Evolutionary conservation across 2,113 vertebrate genomes (phyloP), one percentile per base, ranked within the genome.

Genomic region (Rynchops niger): DNA sequence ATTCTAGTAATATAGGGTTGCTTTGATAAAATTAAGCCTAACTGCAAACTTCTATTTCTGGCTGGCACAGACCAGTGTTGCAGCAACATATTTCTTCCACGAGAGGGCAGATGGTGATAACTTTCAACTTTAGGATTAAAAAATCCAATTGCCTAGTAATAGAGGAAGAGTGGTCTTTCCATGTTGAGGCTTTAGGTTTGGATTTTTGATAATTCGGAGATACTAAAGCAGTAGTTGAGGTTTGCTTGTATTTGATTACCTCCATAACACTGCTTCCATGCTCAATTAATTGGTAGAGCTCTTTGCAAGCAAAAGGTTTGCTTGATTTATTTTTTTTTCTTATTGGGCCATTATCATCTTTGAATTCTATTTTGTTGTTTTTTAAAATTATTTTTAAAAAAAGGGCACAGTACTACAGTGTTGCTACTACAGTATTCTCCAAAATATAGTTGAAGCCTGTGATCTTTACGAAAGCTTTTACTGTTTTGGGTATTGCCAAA

Each of bases 71-170:
- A 19, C 15, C 16, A 21, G 15, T 84, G 83, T 45, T 97, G 96
- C 94, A 95, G 65, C 45, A 61, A 21, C 86, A 3, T 16, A 15
- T 14, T 50, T 89, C 80, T 50, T 91, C 97, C 94, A 94, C 93
- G 82, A 25, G 93, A 92, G 96, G 95, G 94, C 95, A 92, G 88
- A 15, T 65, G 58, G 40, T 59, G 83, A 86, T 92, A 82, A 58
- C 73, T 82, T 94, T 62, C 7, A 36, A 7, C 49, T 40, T 17
- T 12, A 6, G 5, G 15, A 29, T 42, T 29, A 7, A 43, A 27
- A 67, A 22, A 34, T 40, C 43, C 43, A 40, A 0, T n/a, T 62
- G 56, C 36, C 38, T 67, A 7, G 21, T 67, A 2, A 18, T 66
- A 8, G n/a, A 36, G 73, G 22, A 87, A 22, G n/a, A 38, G 22